Conservation (phyloP, 1,140 invertebrate genomes). For the Aphidius ervi region DNA sequence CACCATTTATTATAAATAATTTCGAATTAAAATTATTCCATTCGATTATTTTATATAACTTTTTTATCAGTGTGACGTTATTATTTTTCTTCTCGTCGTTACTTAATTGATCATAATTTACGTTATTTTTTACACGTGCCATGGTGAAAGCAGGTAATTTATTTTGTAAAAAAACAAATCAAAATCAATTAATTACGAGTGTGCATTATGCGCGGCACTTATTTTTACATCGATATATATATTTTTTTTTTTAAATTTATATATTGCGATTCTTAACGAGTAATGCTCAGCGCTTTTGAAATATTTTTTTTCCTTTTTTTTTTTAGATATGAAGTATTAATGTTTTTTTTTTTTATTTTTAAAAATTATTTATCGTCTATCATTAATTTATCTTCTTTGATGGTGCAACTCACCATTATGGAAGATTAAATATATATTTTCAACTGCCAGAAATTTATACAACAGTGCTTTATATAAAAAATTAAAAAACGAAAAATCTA, state of each 20-base stretch:
- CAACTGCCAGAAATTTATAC: no score
- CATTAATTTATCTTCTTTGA: no score
- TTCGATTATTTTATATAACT: slow-evolving; percentile 25
- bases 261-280: slow-evolving; percentile 26
- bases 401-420: no score
- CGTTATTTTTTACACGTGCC: background rate
- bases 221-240: background rate
- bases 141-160: background rate
- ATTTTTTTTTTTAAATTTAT: slow-evolving; percentile 10
- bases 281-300: slow-evolving; percentile 21
- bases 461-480: no score
- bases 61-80: no score
- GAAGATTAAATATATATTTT: no score
- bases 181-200: background rate
- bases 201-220: background rate
- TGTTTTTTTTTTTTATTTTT: background rate
- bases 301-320: slow-evolving; percentile 15
- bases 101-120: background rate
- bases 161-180: slow-evolving; percentile 3
- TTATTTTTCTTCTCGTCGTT: no score
- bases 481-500: no score
- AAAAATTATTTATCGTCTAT: no score
- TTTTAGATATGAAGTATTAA: slow-evolving; percentile 15
- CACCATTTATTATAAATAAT: slow-evolving; percentile 1
- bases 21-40: slow-evolving; percentile 22